Conservation (phyloP, 2,113 vertebrate genomes). For the Sphyrna mokarran region DNA sequence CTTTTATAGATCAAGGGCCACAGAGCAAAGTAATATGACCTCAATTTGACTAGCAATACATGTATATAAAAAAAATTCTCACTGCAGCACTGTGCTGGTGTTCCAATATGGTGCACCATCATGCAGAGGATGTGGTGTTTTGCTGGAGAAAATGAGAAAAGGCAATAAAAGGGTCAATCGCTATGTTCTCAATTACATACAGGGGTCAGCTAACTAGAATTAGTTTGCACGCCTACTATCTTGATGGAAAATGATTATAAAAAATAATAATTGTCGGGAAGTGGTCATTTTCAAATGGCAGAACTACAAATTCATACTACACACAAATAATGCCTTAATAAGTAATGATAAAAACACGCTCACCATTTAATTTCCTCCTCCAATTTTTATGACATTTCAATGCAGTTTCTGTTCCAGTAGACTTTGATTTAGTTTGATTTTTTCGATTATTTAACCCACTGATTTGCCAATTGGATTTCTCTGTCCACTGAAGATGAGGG, state of each 20-base stretch:
- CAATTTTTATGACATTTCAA: not conserved
- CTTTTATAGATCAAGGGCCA: not conserved
- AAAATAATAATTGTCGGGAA: not conserved
- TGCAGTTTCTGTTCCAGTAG: not conserved
- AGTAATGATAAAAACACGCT: not conserved
- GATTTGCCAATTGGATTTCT: not conserved
- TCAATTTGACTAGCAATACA: slow-evolving; percentile 25
- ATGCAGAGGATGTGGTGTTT: not conserved
- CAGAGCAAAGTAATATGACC: not conserved
- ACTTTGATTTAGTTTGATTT: not conserved
- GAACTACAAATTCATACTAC: not conserved
- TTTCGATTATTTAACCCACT: not conserved
- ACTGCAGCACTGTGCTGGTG: not conserved
- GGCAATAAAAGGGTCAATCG: not conserved
- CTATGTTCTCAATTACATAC: not conserved
- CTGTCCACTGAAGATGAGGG: not conserved
- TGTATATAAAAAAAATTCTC: not conserved
- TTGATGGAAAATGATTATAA: not conserved
- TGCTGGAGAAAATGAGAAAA: not conserved
- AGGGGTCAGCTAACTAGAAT: not conserved
- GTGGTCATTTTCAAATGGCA: not conserved
- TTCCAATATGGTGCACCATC: not conserved
- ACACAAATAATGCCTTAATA: not conserved
- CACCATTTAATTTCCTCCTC: not conserved
- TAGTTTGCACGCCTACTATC: not conserved